phyloP scores from a whole-genome alignment of 2,113 vertebrate genomes.

The Lathamus discolor region DNA sequence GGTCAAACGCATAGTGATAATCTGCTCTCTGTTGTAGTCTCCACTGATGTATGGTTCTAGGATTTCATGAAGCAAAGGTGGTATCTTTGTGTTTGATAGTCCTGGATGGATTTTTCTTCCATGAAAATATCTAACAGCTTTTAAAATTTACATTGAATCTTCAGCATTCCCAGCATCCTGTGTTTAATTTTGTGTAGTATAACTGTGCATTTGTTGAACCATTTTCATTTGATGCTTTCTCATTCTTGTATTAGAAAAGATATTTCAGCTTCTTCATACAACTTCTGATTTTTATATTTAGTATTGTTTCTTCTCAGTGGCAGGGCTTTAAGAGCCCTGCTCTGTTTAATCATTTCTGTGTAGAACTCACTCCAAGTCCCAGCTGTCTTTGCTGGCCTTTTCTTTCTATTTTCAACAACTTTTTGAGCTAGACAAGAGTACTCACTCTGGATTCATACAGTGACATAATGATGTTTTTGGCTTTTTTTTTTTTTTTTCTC shows the following conservation, averaged over 20 bases:
- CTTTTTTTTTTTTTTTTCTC: neutral
- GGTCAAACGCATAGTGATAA: neutral
- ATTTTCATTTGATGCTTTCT: neutral
- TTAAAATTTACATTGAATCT: neutral
- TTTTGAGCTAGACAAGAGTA: neutral
- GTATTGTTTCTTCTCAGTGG: neutral
- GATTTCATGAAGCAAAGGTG: neutral
- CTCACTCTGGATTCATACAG: neutral
- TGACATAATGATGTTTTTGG: neutral
- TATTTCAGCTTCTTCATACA: neutral
- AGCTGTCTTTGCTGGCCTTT: neutral
- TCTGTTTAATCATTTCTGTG: neutral
- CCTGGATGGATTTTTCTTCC: neutral
- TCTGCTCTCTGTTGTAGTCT: neutral
- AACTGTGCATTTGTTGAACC: neutral
- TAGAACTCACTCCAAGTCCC: neutral
- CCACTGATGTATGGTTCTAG: neutral
- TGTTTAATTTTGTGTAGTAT: neutral
- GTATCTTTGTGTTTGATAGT: neutral
- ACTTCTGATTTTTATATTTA: neutral
- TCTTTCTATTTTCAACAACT: neutral
- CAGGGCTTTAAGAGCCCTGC: neutral
- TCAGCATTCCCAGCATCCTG: neutral
- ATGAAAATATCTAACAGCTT: neutral
- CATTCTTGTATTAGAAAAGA: neutral